These are phyloP conservation scores for Syngnathus scovelli DNA, from an alignment of 2,113 vertebrate species.

Conservation along the genomic window DNA sequence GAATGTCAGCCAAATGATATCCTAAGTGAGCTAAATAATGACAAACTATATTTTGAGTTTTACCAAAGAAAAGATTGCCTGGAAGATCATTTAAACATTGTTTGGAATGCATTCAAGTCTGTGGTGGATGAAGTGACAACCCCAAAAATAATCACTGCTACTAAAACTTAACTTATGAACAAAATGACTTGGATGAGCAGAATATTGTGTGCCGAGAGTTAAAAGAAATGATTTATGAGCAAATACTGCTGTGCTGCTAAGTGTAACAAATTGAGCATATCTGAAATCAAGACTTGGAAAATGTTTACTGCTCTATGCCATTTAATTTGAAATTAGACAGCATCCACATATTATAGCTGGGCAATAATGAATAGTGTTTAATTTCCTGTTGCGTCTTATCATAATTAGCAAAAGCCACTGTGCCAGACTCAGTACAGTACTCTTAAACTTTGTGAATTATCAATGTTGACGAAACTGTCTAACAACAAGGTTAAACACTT, in stretches of 20 bases:
- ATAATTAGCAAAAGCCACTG: not conserved
- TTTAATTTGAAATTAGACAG: not conserved
- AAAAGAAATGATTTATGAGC: not conserved
- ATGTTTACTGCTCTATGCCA: not conserved
- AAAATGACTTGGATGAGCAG: not conserved
- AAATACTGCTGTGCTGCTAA: not conserved
- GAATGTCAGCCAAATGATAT: constrained; percentile 3
- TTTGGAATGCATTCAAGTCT: not conserved
- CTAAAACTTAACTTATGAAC: not conserved
- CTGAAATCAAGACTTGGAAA: not conserved
- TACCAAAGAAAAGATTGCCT: not conserved
- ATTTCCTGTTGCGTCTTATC: not conserved
- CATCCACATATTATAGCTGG: not conserved
- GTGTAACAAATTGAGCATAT: not conserved
- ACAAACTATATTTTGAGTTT: not conserved
- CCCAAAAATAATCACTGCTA: not conserved
- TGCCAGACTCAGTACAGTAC: not conserved
- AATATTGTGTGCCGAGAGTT: not conserved
- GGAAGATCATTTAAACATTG: not conserved
- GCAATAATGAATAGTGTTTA: not conserved
- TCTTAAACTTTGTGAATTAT: not conserved
- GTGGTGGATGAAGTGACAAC: not conserved
- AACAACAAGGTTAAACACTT: no score
- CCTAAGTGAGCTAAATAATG: not conserved
- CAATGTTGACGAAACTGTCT: not conserved